Base-by-base conservation (phyloP, 1,140 invertebrate species). In the Zaprionus davidi region DNA sequence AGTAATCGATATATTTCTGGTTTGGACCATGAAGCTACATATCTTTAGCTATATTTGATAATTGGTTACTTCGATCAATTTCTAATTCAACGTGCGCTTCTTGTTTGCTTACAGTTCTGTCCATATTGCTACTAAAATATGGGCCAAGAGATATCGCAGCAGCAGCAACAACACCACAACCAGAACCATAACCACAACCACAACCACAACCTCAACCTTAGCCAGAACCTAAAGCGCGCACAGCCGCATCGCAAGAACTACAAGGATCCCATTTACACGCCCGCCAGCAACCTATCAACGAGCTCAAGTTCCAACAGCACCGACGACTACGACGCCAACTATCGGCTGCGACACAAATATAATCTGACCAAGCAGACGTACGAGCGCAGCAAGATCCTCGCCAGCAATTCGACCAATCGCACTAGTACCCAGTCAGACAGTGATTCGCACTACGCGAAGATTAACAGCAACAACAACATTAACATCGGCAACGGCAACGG, bases 91-190 rank as follows among this genome's bases (percentile, higher is more conserved):
- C 4, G 2, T 22, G 11, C 13, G 11, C 20, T 12, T 24, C 20
- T 51, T 51, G 17, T 49, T 6, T 56, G 2, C 6, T 78, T 82
- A 2, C 74, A 91, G 84, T 78, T 91, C 69, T 70, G 78, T 88
- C 79, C 80, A 87, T 92, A 92, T 92, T 90, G 76, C 80, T 75
- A 76, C 80, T 76, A 67, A 92, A 92, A 92, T 92, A 92, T 92
- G 91, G 91, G 91, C 90, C 91, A 92, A 87, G 91, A 92, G 91
- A 82, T 92, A 92, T 92, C 91, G 58, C 91, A 92, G 26, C 91
- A 92, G 76, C 77, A 92, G 80, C 86, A 81, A 64, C 91, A 90
- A 74, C 80, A 81, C 76, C 65, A 82, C 78, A 88, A 73, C 75
- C 76, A 79, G 38, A 78, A 49, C 78, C 59, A 79, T 26, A 82